Evolutionary conservation across 2,888 invertebrate species (phyloP).

Genomic region (Tipula unca): DNA sequence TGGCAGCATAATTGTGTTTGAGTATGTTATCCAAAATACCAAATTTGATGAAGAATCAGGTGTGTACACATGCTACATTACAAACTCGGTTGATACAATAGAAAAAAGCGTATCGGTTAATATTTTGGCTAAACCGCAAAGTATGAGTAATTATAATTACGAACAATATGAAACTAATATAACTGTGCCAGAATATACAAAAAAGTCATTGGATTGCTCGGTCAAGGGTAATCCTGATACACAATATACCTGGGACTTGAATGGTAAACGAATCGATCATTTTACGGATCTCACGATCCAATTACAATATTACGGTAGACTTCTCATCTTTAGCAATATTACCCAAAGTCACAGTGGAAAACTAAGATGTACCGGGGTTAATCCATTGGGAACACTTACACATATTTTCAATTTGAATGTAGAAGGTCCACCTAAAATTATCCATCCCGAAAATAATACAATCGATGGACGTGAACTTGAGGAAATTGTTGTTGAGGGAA

Average conservation of each 20-base stretch:
- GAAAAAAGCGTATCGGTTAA: background rate
- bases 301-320: background rate
- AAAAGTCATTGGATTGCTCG: background rate
- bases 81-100: background rate
- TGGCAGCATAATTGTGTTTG: background rate
- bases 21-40: background rate
- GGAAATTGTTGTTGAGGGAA: background rate
- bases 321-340: background rate
- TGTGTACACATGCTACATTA: background rate
- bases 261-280: background rate
- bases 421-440: background rate
- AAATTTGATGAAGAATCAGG: background rate
- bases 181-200: background rate
- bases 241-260: background rate
- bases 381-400: background rate
- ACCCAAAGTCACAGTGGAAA: background rate
- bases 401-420: background rate
- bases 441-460: background rate
- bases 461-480: background rate
- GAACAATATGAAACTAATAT: background rate
- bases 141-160: too few species aligned
- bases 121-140: background rate
- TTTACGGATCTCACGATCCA: background rate
- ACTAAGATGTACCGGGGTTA: background rate
- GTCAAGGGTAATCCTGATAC: background rate